phyloP scores from a whole-genome alignment of 2,113 vertebrate genomes.

The Aphyosemion australe region DNA sequence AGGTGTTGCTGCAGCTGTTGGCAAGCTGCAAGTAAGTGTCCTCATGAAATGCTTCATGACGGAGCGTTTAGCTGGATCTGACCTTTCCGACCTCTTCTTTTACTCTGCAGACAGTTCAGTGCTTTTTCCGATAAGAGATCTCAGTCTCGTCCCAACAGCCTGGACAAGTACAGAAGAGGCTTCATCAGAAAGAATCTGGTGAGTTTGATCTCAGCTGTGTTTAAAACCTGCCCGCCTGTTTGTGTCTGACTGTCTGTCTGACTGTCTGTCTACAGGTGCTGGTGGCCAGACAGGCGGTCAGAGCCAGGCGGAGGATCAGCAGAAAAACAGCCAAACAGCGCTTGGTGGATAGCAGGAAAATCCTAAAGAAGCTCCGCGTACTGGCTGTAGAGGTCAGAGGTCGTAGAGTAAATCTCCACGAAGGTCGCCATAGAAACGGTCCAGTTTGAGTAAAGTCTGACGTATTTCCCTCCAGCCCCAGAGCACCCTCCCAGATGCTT shows the following conservation, averaged over 20 bases:
- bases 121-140: constrained; percentile 77
- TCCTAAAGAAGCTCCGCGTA: constrained; percentile 82
- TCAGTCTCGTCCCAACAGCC: constrained; percentile 83
- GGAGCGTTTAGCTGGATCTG: neutral
- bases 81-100: neutral
- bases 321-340: constrained; percentile 79
- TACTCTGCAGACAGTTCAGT: constrained; percentile 83
- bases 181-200: constrained; percentile 85
- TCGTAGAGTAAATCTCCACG: neutral
- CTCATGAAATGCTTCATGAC: neutral
- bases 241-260: constrained; percentile 9
- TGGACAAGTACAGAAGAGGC: constrained; percentile 84
- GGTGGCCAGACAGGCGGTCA: constrained; percentile 84
- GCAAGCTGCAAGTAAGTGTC: constrained; percentile 87
- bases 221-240: neutral
- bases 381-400: constrained; percentile 86
- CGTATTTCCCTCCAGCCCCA: constrained; percentile 82
- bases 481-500: constrained; percentile 87
- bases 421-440: neutral
- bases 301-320: constrained; percentile 71
- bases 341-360: constrained; percentile 76
- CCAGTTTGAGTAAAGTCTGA: constrained; percentile 9
- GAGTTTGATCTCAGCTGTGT: constrained; percentile 40
- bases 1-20: constrained; percentile 87
- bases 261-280: constrained; percentile 59